Base-by-base conservation (phyloP, 2,888 invertebrate species). In the Plusia festucae region DNA sequence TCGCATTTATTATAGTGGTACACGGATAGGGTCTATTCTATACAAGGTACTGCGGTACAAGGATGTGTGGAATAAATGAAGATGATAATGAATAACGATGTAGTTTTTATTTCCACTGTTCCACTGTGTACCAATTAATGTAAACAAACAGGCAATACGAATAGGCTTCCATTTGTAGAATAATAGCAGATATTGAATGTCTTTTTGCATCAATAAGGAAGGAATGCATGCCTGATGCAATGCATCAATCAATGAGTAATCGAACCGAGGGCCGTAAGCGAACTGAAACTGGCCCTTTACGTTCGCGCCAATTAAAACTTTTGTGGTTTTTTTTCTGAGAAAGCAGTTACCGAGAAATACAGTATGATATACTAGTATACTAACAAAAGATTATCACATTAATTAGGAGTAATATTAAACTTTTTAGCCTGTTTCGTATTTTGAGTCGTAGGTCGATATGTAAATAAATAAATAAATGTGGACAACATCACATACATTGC, bases 181-280 rank as follows among this genome's bases (percentile, higher is more conserved):
- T 49, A 49, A 49, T 49, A 49, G 46, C 9, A 18, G 46, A 49
- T 49, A 49, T 49, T 58, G n/a, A 27, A 61, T 44, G 46, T 20
- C 46, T 49, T 49, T 49, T 49, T 49, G 46, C 46, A 49, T 49
- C 20, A 49, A 49, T 49, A 18, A 49, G 46, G 20, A 46, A 30
- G n/a, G 27, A 15, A 55, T 54, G 58, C n/a, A 53, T 16, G 53
- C 53, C 30, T 22, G 40, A 16, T 30, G 32, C 44, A 20, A 44
- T 20, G 13, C 51, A 27, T 54, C 46, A 46, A 58, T 60, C 65
- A 18, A 72, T 46, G 49, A 30, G 58, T 56, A 62, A 49, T 49
- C 46, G 46, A 49, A 49, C 46, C 46, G 46, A 40, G 40, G 18
- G 4, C 46, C 20, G 18, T 7, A 20, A 16, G 46, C 34, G 34